Percentiles rank a stretch among this genome's conserved stretches.
phyloP scores from a whole-genome alignment of 2,113 vertebrate species.

The Pholis gunnellus region DNA sequence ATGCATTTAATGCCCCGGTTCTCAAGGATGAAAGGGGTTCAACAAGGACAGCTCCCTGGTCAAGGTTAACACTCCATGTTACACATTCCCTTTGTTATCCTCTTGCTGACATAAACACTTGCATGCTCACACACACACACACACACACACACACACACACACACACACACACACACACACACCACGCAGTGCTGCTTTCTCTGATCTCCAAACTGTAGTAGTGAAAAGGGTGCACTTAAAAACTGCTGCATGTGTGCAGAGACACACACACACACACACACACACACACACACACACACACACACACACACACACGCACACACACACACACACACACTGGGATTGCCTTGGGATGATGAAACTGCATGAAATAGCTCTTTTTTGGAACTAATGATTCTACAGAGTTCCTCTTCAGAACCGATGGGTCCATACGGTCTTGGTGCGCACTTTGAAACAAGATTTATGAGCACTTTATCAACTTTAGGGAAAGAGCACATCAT shows the following conservation, averaged over 20 bases:
- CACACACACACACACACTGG: neutral
- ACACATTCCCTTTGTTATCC: constrained; percentile 32
- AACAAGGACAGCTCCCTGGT: constrained; percentile 13
- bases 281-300: neutral
- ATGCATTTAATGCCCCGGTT: constrained; percentile 17
- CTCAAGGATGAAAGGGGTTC: constrained; percentile 6
- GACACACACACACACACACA: constrained; percentile 22
- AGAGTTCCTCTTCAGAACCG: constrained; percentile 45
- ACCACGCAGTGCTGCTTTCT: constrained; percentile 21
- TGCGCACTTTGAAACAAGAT: constrained; percentile 46
- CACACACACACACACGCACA: neutral
- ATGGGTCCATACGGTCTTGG: constrained; percentile 30
- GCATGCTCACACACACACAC: neutral
- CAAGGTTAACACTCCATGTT: constrained; percentile 33
- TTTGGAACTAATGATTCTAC: constrained; percentile 67
- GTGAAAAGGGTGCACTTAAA: constrained; percentile 48
- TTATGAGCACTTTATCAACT: constrained; percentile 33
- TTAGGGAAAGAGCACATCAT: constrained; percentile 15
- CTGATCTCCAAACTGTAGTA: constrained; percentile 51
- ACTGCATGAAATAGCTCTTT: constrained; percentile 68
- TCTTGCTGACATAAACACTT: neutral
- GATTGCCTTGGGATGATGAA: constrained; percentile 74
- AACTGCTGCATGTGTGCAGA: constrained; percentile 40
- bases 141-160: no score
- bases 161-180: neutral